Percentiles rank a stretch among this genome's conserved stretches.
Conservation (phyloP, 2,113 vertebrate species). For the Mustelus asterias region DNA sequence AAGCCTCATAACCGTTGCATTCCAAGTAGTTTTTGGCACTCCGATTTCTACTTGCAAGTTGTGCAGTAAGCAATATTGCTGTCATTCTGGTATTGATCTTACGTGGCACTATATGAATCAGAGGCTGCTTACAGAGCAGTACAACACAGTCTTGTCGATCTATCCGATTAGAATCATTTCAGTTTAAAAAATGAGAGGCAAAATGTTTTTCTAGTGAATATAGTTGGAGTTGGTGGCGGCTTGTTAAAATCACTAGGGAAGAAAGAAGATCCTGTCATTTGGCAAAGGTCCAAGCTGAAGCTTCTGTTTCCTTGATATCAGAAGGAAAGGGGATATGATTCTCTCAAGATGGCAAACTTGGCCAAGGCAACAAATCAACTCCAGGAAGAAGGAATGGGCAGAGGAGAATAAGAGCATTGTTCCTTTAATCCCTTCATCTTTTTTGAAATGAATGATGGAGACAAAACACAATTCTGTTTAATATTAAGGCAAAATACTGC, state of each 20-base stretch:
- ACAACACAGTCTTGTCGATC: background rate
- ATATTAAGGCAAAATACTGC: too few species aligned
- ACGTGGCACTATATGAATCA: background rate
- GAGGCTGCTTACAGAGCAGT: background rate
- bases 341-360: background rate
- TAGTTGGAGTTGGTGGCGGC: background rate
- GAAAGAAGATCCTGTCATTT: background rate
- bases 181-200: background rate
- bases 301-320: background rate
- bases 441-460: background rate
- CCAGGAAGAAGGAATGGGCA: background rate
- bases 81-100: background rate
- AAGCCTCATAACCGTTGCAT: background rate
- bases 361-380: background rate
- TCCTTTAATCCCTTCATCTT: background rate
- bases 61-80: background rate
- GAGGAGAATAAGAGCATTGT: background rate
- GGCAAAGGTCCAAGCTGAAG: background rate
- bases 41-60: background rate
- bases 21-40: background rate
- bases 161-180: background rate
- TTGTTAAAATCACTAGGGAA: background rate
- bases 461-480: background rate
- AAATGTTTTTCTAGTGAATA: background rate
- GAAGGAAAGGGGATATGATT: background rate